Evolutionary conservation across 2,797 vertebrate species (phyloP), one percentile per base, ranked within the genome.

Genomic region (Luscinia luscinia): DNA sequence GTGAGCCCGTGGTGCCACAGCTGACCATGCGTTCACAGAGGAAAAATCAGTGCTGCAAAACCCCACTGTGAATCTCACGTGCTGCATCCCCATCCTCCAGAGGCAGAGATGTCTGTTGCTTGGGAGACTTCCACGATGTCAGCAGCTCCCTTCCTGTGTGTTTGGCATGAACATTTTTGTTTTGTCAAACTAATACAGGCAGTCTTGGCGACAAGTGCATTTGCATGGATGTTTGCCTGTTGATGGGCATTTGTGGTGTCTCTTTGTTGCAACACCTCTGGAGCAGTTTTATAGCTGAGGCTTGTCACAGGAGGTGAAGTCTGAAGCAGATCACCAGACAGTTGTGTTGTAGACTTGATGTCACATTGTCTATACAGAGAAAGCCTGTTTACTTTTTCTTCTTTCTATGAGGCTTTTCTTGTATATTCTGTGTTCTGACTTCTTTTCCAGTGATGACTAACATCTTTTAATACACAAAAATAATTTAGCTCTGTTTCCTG

Each of bases 251-350:
- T 94, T 89, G 67, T 70, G 68, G 36, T 12, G 49, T 27, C 38
- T 58, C 40, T 62, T 89, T 78, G 32, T 67, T 84, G 83, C 73
- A 96, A 81, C 91, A 58, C 36, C 49, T 89, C 93, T 95, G 90
- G 58, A 93, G 82, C 48, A 86, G 78, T 92, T 95, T 96, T 95
- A 94, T 89, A 92, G 77, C 77, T 64, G 63, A 94, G 66, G 62
- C 82, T 79, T 94, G 70, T 93, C 89, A 63, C 54, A 91, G 91
- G 69, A 96, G 81, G 83, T 91, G 93, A 95, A 91, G 30, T 86
- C 72, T 95, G 91, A 77, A 2, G 20, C 32, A 28, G 58, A 82
- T 96, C 89, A 93, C 83, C 66, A 95, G 90, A 64, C 51, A 76
- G 66, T 84, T 93, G 51, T 91, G 76, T 52, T 73, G 36, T 23